Base-by-base conservation (phyloP, 2,888 invertebrate genomes). In the Oscheius sp. region DNA sequence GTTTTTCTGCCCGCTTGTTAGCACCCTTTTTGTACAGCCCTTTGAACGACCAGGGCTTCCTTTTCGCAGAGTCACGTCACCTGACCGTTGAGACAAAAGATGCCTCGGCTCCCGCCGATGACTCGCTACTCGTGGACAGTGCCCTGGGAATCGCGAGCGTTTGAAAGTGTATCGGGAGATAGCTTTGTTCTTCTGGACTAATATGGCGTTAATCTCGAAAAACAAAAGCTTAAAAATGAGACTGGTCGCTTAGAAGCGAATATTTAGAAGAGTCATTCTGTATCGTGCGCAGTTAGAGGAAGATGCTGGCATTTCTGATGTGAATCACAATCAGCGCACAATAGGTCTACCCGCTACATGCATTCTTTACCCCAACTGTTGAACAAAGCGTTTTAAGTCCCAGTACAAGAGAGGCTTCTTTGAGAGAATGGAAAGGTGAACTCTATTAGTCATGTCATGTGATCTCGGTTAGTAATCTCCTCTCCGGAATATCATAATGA, bases 351-450 rank as follows among this genome's bases (percentile, higher is more conserved):
- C 60, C 63, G 48, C 21, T 5, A 48, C 48, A 47, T 48, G 63
- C 63, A 63, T 63, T 63, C 63, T 63, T 63, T 63, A 47, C 48
- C 63, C 63, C 13, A 47, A 32, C 48, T n/a, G 47, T 63, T 47
- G 42, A 63, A 63, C 63, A 63, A 63, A 63, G 48, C 50, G 48
- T 42, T 42, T 42, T 42, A 5, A 42, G 7, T 42, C 4, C 7
- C 7, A 42, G 42, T 42, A 42, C 42, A 42, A 42, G 42, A 42
- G 42, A 42, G 42, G 42, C 42, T 42, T 42, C 42, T 42, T 42
- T 42, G 42, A 42, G 42, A 42, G 42, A 3, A 42, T 0, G 42
- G 7, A 42, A 42, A 42, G 42, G 3, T 7, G 3, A 42, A 5
- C 42, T 42, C 42, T 42, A 42, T 42, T 42, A 42, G 42, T 42